Evolutionary conservation across 2,888 invertebrate genomes (phyloP).

Genomic region (Protula sp.): DNA sequence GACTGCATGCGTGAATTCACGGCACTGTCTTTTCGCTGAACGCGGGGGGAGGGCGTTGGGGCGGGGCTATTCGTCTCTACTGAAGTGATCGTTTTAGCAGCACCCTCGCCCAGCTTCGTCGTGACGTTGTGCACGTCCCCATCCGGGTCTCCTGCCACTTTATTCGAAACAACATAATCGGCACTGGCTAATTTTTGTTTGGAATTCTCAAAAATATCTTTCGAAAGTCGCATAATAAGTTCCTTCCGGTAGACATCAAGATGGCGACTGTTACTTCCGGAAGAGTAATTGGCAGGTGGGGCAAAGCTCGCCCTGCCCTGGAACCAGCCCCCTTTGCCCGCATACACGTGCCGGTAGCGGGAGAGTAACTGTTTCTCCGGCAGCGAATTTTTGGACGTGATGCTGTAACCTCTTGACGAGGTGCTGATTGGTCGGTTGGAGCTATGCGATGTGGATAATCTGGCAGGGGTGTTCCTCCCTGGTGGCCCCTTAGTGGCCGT

Average conservation of each 20-base stretch:
- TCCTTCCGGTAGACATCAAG: background rate
- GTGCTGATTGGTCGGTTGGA: no score
- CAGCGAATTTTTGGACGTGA: no score
- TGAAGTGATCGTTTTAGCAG: no score
- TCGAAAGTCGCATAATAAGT: background rate
- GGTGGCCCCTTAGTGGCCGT: no score
- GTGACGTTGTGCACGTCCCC: background rate
- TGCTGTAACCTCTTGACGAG: no score
- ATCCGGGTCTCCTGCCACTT: background rate
- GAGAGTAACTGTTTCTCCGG: conserved; percentile 5
- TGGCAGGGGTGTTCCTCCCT: no score
- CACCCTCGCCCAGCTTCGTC: no score
- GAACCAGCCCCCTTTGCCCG: conserved; percentile 7
- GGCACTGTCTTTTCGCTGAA: no score
- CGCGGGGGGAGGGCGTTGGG: no score
- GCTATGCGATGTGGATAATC: no score
- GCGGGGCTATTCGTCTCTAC: no score
- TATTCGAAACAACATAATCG: background rate
- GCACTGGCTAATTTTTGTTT: background rate
- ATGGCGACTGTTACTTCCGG: background rate
- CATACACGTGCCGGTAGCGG: conserved; percentile 11
- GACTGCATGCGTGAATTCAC: no score
- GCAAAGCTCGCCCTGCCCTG: background rate
- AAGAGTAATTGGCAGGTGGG: background rate
- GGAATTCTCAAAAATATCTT: background rate